Evolutionary conservation across 2,888 invertebrate species (phyloP).

Genomic region (Andrena bicolor): DNA sequence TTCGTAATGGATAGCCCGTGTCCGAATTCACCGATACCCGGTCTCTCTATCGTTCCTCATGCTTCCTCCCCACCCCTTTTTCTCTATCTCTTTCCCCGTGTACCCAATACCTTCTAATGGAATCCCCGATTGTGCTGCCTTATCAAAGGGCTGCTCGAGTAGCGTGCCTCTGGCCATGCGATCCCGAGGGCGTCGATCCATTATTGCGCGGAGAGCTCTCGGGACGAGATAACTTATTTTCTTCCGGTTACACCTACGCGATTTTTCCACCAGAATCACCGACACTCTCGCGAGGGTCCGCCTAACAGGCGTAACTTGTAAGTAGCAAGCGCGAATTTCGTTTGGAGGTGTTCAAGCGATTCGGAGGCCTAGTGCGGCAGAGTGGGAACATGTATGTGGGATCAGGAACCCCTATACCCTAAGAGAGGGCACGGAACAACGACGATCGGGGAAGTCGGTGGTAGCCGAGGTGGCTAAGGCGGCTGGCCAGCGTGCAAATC

Average conservation of each 20-base stretch:
- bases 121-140: constrained; percentile 79
- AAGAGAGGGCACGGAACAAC: no score
- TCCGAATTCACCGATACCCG: constrained; percentile 79
- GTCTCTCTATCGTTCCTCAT: constrained; percentile 47
- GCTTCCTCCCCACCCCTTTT: constrained; percentile 10
- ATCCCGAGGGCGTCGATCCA: constrained; percentile 63
- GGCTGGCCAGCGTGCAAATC: no score
- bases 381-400: no score
- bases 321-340: neutral
- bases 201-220: constrained; percentile 65
- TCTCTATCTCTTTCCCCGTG: constrained; percentile 55
- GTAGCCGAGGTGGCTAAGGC: no score
- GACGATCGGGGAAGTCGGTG: no score
- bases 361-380: no score
- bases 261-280: constrained; percentile 29
- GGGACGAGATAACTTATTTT: constrained; percentile 74
- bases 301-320: no score
- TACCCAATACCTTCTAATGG: constrained; percentile 80
- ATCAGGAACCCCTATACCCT: no score
- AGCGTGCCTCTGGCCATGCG: constrained; percentile 62
- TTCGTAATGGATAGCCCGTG: constrained; percentile 82
- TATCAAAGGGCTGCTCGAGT: constrained; percentile 74
- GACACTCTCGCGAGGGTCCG: neutral
- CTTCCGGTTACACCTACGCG: constrained; percentile 49
- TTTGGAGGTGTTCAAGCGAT: neutral